phyloP scores from a whole-genome alignment of 2,888 invertebrate species.

The Dendrolimus pini region DNA sequence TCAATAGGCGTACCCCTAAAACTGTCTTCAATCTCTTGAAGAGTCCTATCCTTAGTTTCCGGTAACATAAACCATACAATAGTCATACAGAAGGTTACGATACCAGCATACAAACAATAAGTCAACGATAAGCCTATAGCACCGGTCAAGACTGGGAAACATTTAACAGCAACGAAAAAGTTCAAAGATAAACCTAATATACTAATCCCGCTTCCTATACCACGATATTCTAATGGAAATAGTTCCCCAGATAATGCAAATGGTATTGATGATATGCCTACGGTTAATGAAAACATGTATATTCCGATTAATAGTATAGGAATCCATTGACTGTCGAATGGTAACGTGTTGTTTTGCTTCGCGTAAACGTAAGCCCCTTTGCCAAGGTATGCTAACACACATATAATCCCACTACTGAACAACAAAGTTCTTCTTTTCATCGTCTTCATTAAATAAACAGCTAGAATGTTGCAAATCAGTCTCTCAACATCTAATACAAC shows the following conservation, averaged over 20 bases:
- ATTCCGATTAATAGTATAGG: constrained; percentile 66
- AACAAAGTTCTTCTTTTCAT: constrained; percentile 78
- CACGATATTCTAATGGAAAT: constrained; percentile 78
- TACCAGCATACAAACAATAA: constrained; percentile 77
- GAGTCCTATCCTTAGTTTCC: constrained; percentile 81
- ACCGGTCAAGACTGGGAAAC: constrained; percentile 74
- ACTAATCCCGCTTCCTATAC: constrained; percentile 80
- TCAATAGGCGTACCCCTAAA: constrained; percentile 47
- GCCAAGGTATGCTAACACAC: constrained; percentile 74
- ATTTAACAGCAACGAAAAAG: constrained; percentile 81
- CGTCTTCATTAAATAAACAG: constrained; percentile 77
- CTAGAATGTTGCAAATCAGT: constrained; percentile 76
- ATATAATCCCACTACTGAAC: constrained; percentile 76
- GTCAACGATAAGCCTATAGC: constrained; percentile 73
- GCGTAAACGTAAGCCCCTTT: constrained; percentile 64
- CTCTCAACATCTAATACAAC: constrained; percentile 79
- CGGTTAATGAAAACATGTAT: constrained; percentile 76
- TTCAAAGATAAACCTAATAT: constrained; percentile 79
- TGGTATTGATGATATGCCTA: constrained; percentile 81
- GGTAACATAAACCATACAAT: constrained; percentile 78
- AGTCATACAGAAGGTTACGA: constrained; percentile 67
- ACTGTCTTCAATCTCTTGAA: constrained; percentile 80
- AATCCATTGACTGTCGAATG: constrained; percentile 58
- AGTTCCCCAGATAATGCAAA: constrained; percentile 85
- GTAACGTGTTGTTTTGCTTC: constrained; percentile 37